phyloP scores from a whole-genome alignment of 2,797 vertebrate genomes.

The Diceros bicornis region DNA sequence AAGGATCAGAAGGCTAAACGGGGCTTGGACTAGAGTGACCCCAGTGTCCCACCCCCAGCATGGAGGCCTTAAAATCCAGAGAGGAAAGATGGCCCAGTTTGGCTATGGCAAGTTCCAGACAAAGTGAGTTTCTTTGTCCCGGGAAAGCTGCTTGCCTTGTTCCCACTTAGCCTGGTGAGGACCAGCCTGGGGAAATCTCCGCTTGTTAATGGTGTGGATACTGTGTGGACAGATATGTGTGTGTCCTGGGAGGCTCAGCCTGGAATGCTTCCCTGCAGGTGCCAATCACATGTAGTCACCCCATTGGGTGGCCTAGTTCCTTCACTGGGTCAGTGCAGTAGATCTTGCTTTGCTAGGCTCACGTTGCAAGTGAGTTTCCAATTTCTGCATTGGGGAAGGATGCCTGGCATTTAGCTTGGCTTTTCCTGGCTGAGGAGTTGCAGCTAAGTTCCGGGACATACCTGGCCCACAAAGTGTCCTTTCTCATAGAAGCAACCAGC shows the following conservation, averaged over 20 bases:
- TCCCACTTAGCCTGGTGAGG: slow-evolving; percentile 53
- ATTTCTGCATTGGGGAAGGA: slow-evolving; percentile 59
- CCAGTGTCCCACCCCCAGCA: not conserved
- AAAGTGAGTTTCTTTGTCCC: slow-evolving; percentile 63
- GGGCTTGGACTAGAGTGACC: not conserved
- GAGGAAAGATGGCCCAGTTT: slow-evolving; percentile 42
- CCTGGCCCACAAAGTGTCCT: not conserved
- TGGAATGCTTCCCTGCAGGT: slow-evolving; percentile 57
- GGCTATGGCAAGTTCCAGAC: not conserved
- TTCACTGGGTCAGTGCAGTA: slow-evolving; percentile 71
- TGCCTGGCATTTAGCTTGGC: not conserved
- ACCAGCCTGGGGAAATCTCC: slow-evolving; percentile 53
- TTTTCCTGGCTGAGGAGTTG: not conserved
- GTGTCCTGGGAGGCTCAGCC: slow-evolving; percentile 70
- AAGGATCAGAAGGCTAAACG: not conserved
- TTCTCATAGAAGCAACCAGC: not conserved
- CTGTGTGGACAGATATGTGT: slow-evolving; percentile 69
- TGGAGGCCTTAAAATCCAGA: not conserved
- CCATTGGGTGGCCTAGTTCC: slow-evolving; percentile 67
- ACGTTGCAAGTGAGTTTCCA: not conserved
- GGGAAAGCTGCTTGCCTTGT: slow-evolving; percentile 34
- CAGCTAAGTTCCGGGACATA: not conserved
- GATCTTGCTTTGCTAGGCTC: slow-evolving; percentile 17
- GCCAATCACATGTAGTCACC: slow-evolving; percentile 7
- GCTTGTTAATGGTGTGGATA: slow-evolving; percentile 78